Conservation (phyloP, 1,140 invertebrate genomes). For the Mactra quadrangularis region DNA sequence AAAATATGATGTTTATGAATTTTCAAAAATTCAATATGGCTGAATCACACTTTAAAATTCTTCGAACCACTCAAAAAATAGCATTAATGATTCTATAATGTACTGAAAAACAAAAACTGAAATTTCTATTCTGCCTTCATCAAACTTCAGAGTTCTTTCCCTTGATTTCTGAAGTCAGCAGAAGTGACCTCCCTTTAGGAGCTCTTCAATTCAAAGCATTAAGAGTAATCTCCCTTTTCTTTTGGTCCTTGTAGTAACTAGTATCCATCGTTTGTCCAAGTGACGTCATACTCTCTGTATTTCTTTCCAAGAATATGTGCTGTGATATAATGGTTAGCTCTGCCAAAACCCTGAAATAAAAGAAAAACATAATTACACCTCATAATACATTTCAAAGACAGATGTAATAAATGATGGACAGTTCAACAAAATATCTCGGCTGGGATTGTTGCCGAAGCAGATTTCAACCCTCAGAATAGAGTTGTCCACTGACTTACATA, state of each 20-base stretch:
- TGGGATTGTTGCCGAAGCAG: too few relatives aligned
- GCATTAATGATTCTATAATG: too few relatives aligned
- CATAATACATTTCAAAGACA: not conserved
- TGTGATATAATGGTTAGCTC: constrained; percentile 91
- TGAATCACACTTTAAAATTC: too few relatives aligned
- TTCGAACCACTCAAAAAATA: too few relatives aligned
- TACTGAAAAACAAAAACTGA: too few relatives aligned
- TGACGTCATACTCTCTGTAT: constrained; percentile 89
- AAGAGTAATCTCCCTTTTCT: constrained; percentile 44
- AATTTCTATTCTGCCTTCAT: constrained; percentile 8
- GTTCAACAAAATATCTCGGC: too few relatives aligned
- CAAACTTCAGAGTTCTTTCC: constrained; percentile 7
- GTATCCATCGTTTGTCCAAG: constrained; percentile 93
- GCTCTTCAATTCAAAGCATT: not conserved
- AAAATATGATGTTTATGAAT: too few relatives aligned
- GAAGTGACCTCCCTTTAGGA: constrained; percentile 23
- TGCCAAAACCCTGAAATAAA: constrained; percentile 89
- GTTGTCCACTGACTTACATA: too few relatives aligned
- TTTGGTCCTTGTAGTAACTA: constrained; percentile 79
- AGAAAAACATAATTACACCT: not conserved
- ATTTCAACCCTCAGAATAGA: too few relatives aligned
- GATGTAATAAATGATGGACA: too few relatives aligned
- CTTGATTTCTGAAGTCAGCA: constrained; percentile 34
- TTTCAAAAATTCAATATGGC: too few relatives aligned
- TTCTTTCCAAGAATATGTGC: constrained; percentile 90